Evolutionary conservation across 2,888 invertebrate species (phyloP).

Genomic region (Aquatica leii): DNA sequence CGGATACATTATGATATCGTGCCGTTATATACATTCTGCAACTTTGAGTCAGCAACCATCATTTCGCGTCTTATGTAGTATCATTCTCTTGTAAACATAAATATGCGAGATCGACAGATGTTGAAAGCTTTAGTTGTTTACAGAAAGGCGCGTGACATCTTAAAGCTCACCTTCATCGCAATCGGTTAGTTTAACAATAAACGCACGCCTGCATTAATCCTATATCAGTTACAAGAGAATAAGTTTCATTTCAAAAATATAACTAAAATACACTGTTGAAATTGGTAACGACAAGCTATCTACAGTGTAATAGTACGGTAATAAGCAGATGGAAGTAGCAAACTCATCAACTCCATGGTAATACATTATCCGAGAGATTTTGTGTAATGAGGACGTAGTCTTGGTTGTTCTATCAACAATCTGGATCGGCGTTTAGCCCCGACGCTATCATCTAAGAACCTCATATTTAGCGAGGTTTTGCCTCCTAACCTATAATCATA

Average conservation of each 20-base stretch:
- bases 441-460: conserved; percentile 22
- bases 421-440: conserved; percentile 32
- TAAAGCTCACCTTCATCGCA: conserved; percentile 29
- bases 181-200: conserved; percentile 30
- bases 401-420: conserved; percentile 41
- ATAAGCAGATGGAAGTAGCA: conserved; percentile 43
- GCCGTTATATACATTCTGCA: conserved; percentile 42
- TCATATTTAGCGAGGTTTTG: conserved; percentile 22
- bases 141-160: conserved; percentile 28
- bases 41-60: conserved; percentile 42
- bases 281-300: conserved; percentile 31
- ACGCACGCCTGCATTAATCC: conserved; percentile 21
- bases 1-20: conserved; percentile 39
- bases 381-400: conserved; percentile 49
- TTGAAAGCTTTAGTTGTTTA: conserved; percentile 33
- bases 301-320: conserved; percentile 28
- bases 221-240: neutral
- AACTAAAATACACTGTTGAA: conserved; percentile 20
- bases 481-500: conserved; percentile 14
- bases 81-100: conserved; percentile 50
- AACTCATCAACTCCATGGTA: conserved; percentile 52
- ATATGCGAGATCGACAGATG: conserved; percentile 45
- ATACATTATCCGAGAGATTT: conserved; percentile 53
- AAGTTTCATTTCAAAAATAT: no score
- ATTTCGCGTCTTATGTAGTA: conserved; percentile 45